Base-by-base conservation (phyloP, 2,888 invertebrate genomes). In the Drosophila merina region DNA sequence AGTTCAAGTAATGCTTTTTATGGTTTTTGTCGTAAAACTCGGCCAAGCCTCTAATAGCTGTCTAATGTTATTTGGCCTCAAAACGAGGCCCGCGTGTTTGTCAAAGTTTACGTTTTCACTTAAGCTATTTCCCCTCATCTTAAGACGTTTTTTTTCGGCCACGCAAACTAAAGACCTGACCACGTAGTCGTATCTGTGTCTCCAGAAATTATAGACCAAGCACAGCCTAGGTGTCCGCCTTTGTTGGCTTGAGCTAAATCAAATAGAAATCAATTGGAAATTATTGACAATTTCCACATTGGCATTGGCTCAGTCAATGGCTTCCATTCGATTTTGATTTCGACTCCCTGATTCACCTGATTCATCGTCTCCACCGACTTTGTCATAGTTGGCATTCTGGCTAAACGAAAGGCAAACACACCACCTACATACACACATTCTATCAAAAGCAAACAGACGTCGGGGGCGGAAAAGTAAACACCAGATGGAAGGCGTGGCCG, bases 251-350 rank as follows among this genome's bases (percentile, higher is more conserved):
- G 77, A 74, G 84, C 62, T 77, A 90, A 89, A 86, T 88, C 89
- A 89, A 89, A 89, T 75, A 88, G 83, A 89, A 89, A 89, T 89
- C 90, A 89, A 89, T 89, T 89, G 86, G 86, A 90, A 90, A 89
- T 89, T 89, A 89, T 89, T 89, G 89, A 88, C 89, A 88, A 89
- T 90, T 89, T 89, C 86, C 89, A 88, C 84, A 80, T 66, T 89
- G 89, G 86, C 86, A 88, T 79, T 88, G 90, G 85, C 64, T 79
- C 76, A 74, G 71, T 82, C 72, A 86, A 72, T 77, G 50, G 55
- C 48, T 60, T 77, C 52, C 79, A 64, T 69, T 73, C 40, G 70
- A 71, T 75, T 68, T 67, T 45, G 64, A 60, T 75, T 54, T 33
- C 26, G 49, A n/a, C 7, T 50, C 47, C 28, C 20, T 8, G 10